phyloP scores from a whole-genome alignment of 2,113 vertebrate species.

The Triplophysa siluroides region DNA sequence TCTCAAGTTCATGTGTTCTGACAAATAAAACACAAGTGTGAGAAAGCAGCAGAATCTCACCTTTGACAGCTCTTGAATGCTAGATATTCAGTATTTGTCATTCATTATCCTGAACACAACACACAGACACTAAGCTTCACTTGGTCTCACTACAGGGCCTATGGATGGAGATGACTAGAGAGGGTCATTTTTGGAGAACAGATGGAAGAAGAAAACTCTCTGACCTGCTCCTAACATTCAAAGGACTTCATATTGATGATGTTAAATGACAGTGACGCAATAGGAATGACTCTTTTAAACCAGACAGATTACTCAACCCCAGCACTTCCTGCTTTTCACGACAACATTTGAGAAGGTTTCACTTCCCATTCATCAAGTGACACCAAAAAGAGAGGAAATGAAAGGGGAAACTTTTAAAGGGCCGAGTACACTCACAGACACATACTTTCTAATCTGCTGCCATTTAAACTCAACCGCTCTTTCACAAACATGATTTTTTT shows the following conservation, averaged over 20 bases:
- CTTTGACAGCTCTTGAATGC: too few relatives aligned
- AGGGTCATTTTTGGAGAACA: too few relatives aligned
- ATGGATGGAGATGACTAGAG: too few relatives aligned
- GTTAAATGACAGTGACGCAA: conserved; percentile 11
- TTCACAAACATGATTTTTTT: not conserved
- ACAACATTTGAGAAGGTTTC: conserved; percentile 22
- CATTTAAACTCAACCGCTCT: not conserved
- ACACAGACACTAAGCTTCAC: too few relatives aligned
- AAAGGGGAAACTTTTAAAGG: conserved; percentile 36
- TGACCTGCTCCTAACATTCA: not conserved
- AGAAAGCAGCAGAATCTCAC: not conserved
- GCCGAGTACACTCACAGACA: not conserved
- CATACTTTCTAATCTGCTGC: not conserved
- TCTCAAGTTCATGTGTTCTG: conserved; percentile 1
- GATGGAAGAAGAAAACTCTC: too few relatives aligned
- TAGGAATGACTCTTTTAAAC: conserved; percentile 8
- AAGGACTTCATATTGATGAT: not conserved
- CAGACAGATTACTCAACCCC: conserved; percentile 23
- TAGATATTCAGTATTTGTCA: too few relatives aligned
- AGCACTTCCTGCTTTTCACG: conserved; percentile 42
- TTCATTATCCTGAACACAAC: too few relatives aligned
- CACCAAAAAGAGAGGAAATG: conserved; percentile 47
- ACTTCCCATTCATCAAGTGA: conserved; percentile 53
- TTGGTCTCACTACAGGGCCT: too few relatives aligned
- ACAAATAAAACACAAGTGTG: too few relatives aligned